Conservation (phyloP, 2,888 invertebrate genomes). For the Chloromyia formosa region DNA sequence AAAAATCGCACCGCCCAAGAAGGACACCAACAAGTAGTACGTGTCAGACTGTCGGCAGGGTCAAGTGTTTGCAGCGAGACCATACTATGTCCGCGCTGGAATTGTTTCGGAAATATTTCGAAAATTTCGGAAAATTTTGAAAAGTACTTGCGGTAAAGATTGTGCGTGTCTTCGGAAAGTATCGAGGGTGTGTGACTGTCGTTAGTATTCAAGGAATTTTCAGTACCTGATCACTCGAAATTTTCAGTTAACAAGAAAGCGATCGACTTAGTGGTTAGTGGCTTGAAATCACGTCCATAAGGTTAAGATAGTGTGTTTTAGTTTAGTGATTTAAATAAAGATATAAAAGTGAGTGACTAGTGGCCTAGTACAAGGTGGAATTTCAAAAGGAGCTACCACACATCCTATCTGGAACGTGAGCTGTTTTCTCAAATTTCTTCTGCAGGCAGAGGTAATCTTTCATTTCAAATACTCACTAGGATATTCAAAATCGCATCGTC, state of each 20-base stretch:
- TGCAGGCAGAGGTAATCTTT: background rate
- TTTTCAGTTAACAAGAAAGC: no score
- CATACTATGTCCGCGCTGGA: background rate
- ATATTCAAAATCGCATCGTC: background rate
- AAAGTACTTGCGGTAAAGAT: background rate
- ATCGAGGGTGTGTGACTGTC: background rate
- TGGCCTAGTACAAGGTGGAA: no score
- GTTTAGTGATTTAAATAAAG: no score
- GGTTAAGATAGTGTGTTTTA: no score
- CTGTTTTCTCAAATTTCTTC: background rate
- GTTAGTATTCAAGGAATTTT: no score
- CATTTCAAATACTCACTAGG: background rate
- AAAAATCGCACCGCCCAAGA: constrained; percentile 35
- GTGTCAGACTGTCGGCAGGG: constrained; percentile 35
- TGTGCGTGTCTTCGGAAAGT: background rate
- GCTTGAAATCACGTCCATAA: no score
- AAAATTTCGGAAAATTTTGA: background rate
- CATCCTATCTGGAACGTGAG: background rate
- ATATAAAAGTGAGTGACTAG: no score
- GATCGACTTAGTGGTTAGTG: background rate
- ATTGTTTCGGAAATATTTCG: no score
- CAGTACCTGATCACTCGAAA: no score
- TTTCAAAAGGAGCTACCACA: no score
- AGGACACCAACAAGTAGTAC: constrained; percentile 55
- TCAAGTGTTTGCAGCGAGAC: constrained; percentile 19